Conservation (phyloP, 2,888 invertebrate species). For the Melinaea marsaeus region DNA sequence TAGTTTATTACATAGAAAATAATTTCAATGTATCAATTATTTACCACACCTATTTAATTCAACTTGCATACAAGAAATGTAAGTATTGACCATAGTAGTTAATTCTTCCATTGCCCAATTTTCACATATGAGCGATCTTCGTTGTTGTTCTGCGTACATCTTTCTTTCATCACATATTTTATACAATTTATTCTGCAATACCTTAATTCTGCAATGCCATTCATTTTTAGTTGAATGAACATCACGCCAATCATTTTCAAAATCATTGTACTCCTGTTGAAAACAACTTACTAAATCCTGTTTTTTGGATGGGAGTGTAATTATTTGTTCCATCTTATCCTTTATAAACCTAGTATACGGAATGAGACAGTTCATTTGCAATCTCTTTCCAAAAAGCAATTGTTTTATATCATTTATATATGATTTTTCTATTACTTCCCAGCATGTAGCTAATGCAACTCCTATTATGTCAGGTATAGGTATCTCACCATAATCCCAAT, state of each 20-base stretch:
- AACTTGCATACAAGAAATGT: constrained; percentile 76
- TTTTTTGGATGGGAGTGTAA: constrained; percentile 77
- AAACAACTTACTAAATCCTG: constrained; percentile 77
- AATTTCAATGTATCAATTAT: constrained; percentile 29
- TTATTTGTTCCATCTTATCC: constrained; percentile 74
- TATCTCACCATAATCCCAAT: constrained; percentile 68
- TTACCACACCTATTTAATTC: constrained; percentile 77
- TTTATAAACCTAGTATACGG: constrained; percentile 77
- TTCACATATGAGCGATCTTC: constrained; percentile 69
- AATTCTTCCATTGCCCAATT: constrained; percentile 79
- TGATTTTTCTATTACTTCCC: constrained; percentile 71
- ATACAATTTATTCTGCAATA: constrained; percentile 72
- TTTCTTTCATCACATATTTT: constrained; percentile 78
- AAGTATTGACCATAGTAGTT: constrained; percentile 74
- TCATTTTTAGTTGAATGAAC: constrained; percentile 79
- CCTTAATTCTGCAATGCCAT: constrained; percentile 77
- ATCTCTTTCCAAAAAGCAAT: constrained; percentile 76
- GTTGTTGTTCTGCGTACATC: constrained; percentile 72
- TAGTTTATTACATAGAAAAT: constrained; percentile 33
- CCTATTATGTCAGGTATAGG: constrained; percentile 56
- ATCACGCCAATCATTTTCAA: constrained; percentile 77
- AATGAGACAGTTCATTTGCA: constrained; percentile 73
- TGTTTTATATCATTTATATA: constrained; percentile 76
- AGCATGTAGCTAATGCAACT: constrained; percentile 64
- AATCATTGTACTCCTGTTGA: constrained; percentile 78